Base-by-base conservation (phyloP, 2,888 invertebrate genomes). In the Pherbina coryleti region DNA sequence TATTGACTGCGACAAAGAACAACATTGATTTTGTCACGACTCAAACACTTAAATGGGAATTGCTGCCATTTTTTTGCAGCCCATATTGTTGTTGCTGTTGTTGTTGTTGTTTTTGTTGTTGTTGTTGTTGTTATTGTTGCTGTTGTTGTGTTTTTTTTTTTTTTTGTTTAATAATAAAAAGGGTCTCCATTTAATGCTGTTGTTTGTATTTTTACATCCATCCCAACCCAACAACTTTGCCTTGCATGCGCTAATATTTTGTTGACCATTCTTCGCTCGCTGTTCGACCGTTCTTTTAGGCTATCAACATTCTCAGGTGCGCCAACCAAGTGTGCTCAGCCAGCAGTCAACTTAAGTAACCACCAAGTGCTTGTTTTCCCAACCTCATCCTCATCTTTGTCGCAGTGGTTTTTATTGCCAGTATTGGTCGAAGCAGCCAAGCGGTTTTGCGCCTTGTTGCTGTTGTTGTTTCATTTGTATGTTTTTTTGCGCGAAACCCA, bases 251-350 rank as follows among this genome's bases (percentile, higher is more conserved):
- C 79, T 80, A 78, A 79, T 82, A 78, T 79, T 76, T 80, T 81
- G 78, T 79, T 78, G 79, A 79, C 81, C 79, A 79, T 80, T 80
- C 78, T 80, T 80, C 78, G 77, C 77, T 79, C 79, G 22, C 64
- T 51, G 60, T 60, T 57, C 72, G n/a, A n/a, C n/a, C n/a, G 14
- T 60, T 34, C 31, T 22, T 79, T 75, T 75, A 82, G 84, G 85
- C 89, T 86, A 88, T 88, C 87, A 87, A 88, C 88, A 88, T 88
- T 88, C 88, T 88, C 88, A 88, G 89, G 88, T 88, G 88, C 88
- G 85, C 85, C 86, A 81, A 81, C 28, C 53, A 64, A 64, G 70
- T 70, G 70, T 53, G 70, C 70, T 70, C 70, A 70, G 51, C 70
- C 70, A 17, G 51, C 37, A 44, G 53, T 25, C 70, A 49, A 70